Evolutionary conservation across 1,140 invertebrate genomes (phyloP), one percentile per base, ranked within the genome.

Genomic region (Eurosta solidaginis): DNA sequence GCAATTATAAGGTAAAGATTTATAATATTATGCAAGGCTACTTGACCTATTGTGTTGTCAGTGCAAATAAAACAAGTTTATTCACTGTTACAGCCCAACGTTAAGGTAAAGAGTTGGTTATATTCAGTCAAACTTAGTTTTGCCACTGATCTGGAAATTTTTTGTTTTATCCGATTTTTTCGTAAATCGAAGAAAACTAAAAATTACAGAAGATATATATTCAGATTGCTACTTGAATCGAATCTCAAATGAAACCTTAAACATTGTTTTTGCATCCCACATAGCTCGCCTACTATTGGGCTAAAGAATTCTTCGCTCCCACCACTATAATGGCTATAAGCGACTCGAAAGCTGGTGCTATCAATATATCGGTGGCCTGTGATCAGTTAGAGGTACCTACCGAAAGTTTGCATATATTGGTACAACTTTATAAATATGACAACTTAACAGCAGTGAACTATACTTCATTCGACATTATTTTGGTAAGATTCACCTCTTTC

Each of bases 281-380:
- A 94, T 96, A 98, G 89, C 95, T 98, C 92, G 86, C 97, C 4
- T 96, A 98, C 82, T 97, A 98, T 87, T 98, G 92, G 88, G 95
- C 94, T 0, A 91, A 91, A 68, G 90, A 94, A 5, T 97, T 98
- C 81, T 97, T 98, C 82, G 91, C 93, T 0, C 94, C 95, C 2
- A 88, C 90, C n/a, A 68, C 81, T 2, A 82, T 88, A 7, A 82
- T 84, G 3, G 85, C 84, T 0, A 78, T 85, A 1, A 81, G 81
- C 4, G 82, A 88, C 33, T 77, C 7, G 12, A 3, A 20, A 54
- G 36, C 77, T 2, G 22, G 81, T 0, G 80, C 81, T 5, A 77
- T 88, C 0, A 85, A 84, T 29, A 81, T 88, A 12, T 82, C 81
- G 0, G 33, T 85, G 6, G 81, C 82, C 17, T 85, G 86, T 36